These are phyloP conservation scores for Sphaerophoria rueppellii DNA, from an alignment of 2,888 invertebrate genomes.

Conservation along the genomic window DNA sequence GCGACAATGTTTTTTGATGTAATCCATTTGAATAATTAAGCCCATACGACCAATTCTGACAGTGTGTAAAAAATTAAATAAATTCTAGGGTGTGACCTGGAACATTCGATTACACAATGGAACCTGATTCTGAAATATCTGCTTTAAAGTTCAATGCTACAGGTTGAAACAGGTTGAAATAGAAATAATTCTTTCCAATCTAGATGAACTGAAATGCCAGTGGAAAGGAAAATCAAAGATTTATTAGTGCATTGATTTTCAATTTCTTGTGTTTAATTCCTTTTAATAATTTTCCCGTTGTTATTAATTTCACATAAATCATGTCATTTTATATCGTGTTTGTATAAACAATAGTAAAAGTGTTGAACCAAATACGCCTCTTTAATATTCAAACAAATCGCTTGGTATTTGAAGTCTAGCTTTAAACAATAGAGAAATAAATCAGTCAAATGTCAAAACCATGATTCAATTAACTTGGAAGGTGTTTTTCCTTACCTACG, in stretches of 20 bases:
- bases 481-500: background rate
- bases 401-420: background rate
- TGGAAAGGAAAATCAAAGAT: background rate
- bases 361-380: constrained; percentile 5
- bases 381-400: background rate
- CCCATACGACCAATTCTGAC: too few species aligned
- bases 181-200: background rate
- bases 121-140: background rate
- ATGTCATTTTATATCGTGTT: background rate
- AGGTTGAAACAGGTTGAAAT: background rate
- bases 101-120: too few species aligned
- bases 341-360: background rate
- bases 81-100: too few species aligned
- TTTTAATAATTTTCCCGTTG: background rate
- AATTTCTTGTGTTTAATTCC: too few species aligned
- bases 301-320: constrained; percentile 18
- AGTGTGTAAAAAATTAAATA: too few species aligned
- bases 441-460: constrained; percentile 13
- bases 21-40: too few species aligned
- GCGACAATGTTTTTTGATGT: too few species aligned
- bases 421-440: constrained; percentile 13
- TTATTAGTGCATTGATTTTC: constrained; percentile 1
- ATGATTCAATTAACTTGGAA: background rate
- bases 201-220: background rate
- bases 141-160: background rate